A percentile compares a stretch with the other conserved stretches of the same genome.
Conservation (phyloP, 2,888 invertebrate species). For the Apocheima hispidaria region DNA sequence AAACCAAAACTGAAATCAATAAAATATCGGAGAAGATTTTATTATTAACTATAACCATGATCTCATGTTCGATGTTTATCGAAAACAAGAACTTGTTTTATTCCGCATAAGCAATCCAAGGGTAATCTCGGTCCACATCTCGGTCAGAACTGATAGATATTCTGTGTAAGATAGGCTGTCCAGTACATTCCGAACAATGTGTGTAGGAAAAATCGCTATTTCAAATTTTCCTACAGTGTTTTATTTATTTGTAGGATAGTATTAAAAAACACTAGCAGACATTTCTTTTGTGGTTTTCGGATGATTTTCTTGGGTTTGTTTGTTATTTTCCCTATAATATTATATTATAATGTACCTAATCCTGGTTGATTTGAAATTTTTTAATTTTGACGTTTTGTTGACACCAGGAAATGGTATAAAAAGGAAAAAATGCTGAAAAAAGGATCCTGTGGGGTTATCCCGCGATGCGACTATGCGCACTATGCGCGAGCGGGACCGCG, state of each 20-base stretch:
- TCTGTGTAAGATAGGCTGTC: constrained; percentile 13
- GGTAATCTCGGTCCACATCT: constrained; percentile 23
- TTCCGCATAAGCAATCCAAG: constrained; percentile 35
- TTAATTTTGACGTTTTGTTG: too few relatives aligned
- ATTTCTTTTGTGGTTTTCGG: too few relatives aligned
- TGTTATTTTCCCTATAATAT: too few relatives aligned
- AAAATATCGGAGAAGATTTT: constrained; percentile 16
- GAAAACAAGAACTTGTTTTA: constrained; percentile 35
- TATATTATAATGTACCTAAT: too few relatives aligned
- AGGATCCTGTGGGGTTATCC: too few relatives aligned
- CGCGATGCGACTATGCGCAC: too few relatives aligned
- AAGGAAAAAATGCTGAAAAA: too few relatives aligned
- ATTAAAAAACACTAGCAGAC: too few relatives aligned
- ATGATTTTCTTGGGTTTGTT: too few relatives aligned
- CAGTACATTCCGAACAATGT: neutral
- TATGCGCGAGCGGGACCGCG: too few relatives aligned
- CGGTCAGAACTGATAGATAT: constrained; percentile 21
- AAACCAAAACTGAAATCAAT: constrained; percentile 16
- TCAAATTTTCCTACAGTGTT: neutral
- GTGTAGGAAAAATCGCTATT: neutral
- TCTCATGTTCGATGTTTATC: constrained; percentile 17
- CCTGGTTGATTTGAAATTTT: too few relatives aligned
- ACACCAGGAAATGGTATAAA: too few relatives aligned
- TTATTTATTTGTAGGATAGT: neutral
- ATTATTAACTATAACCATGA: constrained; percentile 23